phyloP scores from a whole-genome alignment of 2,888 invertebrate genomes.

The Hirtodrosophila confusa region DNA sequence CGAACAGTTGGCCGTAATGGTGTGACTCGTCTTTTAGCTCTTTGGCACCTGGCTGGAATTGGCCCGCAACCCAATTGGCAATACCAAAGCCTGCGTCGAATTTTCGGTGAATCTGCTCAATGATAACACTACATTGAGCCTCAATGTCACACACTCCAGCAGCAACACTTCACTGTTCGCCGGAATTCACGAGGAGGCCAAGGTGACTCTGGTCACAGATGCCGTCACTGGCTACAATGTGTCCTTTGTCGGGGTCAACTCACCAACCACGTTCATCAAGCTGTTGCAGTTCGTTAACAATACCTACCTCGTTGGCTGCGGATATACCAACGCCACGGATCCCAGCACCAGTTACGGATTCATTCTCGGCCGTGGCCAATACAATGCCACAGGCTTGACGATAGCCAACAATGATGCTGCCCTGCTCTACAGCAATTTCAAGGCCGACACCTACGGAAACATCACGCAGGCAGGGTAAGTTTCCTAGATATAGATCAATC shows the following conservation, averaged over 20 bases:
- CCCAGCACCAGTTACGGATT: conserved; percentile 47
- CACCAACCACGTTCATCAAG: conserved; percentile 27
- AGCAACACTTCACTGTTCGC: conserved; percentile 19
- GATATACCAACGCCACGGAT: conserved; percentile 35
- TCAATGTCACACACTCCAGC: conserved; percentile 43
- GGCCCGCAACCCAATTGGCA: conserved; percentile 56
- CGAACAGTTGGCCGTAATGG: not conserved
- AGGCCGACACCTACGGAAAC: conserved; percentile 11
- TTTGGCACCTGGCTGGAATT: conserved; percentile 57
- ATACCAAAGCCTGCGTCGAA: conserved; percentile 36
- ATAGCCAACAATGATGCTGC: conserved; percentile 38
- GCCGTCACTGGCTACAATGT: conserved; percentile 49
- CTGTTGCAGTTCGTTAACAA: conserved; percentile 30
- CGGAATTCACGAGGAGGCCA: conserved; percentile 30
- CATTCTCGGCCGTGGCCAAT: conserved; percentile 29
- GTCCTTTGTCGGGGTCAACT: conserved; percentile 9
- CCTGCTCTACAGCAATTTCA: conserved; percentile 31
- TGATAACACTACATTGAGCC: conserved; percentile 36
- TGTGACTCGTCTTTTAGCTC: conserved; percentile 35
- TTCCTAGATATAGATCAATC: not conserved
- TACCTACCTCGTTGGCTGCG: conserved; percentile 56
- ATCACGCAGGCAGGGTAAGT: conserved; percentile 54
- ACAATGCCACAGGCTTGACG: not conserved
- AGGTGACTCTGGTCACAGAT: conserved; percentile 7
- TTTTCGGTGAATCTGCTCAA: conserved; percentile 7